These are phyloP conservation scores for Poecilia picta DNA, from an alignment of 2,797 vertebrate genomes.

Conservation along the genomic window DNA sequence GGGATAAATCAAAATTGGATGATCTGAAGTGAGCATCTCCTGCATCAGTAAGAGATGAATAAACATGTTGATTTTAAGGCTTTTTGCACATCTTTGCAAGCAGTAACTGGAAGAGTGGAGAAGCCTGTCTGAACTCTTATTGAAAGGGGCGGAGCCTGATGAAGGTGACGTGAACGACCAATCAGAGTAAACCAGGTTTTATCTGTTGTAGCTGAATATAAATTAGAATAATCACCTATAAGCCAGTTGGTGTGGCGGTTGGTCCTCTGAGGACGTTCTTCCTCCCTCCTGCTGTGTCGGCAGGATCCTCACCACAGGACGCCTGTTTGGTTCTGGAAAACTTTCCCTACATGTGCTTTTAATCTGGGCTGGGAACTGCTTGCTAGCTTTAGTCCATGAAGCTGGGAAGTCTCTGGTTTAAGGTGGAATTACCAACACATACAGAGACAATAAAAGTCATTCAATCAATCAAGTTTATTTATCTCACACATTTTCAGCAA, in stretches of 20 bases:
- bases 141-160: slow-evolving; percentile 1
- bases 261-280: neutral
- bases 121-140: neutral
- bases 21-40: too few relatives aligned
- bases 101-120: too few relatives aligned
- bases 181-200: slow-evolving; percentile 1
- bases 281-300: slow-evolving; percentile 4
- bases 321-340: neutral
- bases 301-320: neutral
- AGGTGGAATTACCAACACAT: neutral
- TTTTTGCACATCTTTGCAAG: too few relatives aligned
- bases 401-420: slow-evolving; percentile 16
- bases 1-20: too few relatives aligned
- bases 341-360: neutral
- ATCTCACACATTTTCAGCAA: too few relatives aligned
- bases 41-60: neutral
- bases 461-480: too few relatives aligned
- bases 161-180: neutral
- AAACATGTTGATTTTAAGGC: neutral
- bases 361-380: neutral
- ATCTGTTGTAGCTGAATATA: neutral
- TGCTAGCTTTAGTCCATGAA: slow-evolving; percentile 6
- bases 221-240: too few relatives aligned
- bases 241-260: too few relatives aligned
- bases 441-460: neutral